Evolutionary conservation across 2,888 invertebrate species (phyloP).

Genomic region (Agriotes lineatus): DNA sequence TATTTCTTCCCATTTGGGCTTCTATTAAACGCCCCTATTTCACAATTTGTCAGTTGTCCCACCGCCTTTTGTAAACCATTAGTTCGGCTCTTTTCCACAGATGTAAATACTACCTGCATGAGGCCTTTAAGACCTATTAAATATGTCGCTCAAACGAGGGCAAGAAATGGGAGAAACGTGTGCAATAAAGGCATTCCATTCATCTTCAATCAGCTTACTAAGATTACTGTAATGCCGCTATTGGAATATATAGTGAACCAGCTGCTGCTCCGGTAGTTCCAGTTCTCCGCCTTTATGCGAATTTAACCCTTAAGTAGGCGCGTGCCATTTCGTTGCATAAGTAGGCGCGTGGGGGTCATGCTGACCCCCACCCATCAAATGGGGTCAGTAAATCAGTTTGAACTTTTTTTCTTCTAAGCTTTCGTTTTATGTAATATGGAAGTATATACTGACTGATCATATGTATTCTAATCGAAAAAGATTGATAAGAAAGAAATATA

Average conservation of each 20-base stretch:
- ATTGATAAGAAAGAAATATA: too few species aligned
- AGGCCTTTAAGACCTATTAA: constrained; percentile 36
- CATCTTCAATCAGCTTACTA: constrained; percentile 33
- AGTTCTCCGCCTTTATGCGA: constrained; percentile 29
- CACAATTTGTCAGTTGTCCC: constrained; percentile 24
- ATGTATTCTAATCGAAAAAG: too few species aligned
- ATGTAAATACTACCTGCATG: constrained; percentile 38
- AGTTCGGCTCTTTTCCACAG: constrained; percentile 14
- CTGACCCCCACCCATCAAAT: too few species aligned
- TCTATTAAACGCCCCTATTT: not conserved
- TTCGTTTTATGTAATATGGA: too few species aligned
- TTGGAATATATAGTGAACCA: constrained; percentile 11
- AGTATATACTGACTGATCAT: too few species aligned
- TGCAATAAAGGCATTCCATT: constrained; percentile 31
- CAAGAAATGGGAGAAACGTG: constrained; percentile 34
- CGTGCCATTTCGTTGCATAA: too few species aligned
- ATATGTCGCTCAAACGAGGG: constrained; percentile 25
- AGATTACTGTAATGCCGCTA: constrained; percentile 29
- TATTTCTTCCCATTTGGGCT: too few species aligned
- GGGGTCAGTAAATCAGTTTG: too few species aligned
- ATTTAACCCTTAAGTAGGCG: too few species aligned
- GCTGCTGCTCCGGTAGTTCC: constrained; percentile 30
- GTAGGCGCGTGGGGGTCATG: too few species aligned
- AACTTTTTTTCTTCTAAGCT: too few species aligned
- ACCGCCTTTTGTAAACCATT: constrained; percentile 29